Evolutionary conservation across 53 echinoderm and acorn worm species (phyloP).

Genomic region (Holothuria scabra): DNA sequence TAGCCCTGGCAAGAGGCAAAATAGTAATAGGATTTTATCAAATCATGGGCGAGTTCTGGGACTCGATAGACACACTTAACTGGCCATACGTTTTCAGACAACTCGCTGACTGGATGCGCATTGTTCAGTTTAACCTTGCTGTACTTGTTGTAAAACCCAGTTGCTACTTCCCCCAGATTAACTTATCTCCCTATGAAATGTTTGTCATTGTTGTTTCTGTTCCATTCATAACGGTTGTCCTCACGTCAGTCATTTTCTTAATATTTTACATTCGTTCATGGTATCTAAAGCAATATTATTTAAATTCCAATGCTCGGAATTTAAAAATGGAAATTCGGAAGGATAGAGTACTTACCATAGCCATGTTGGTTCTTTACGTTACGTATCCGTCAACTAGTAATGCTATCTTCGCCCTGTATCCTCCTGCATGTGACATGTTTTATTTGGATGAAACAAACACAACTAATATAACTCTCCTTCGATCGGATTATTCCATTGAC

Average conservation of each 20-base stretch:
- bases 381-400: slow-evolving; percentile 62
- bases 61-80: slow-evolving; percentile 1
- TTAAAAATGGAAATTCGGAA: too few species aligned
- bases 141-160: slow-evolving; percentile 20
- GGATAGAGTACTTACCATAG: slow-evolving; percentile 2
- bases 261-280: too few species aligned
- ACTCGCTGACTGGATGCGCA: not conserved
- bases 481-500: slow-evolving; percentile 65
- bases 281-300: too few species aligned
- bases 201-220: not conserved
- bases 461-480: slow-evolving; percentile 4
- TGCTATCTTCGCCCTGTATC: slow-evolving; percentile 49
- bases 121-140: slow-evolving; percentile 9
- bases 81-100: slow-evolving; percentile 28
- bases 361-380: slow-evolving; percentile 52
- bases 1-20: slow-evolving; percentile 9
- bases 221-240: not conserved
- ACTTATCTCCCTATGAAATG: not conserved
- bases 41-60: slow-evolving; percentile 49
- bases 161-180: slow-evolving; percentile 1
- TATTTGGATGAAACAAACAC: slow-evolving; percentile 25
- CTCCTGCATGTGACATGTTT: slow-evolving; percentile 56
- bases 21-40: slow-evolving; percentile 32
- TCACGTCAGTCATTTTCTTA: not conserved
- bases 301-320: too few species aligned